phyloP scores from a whole-genome alignment of 2,888 invertebrate genomes.

The Desoria tigrina region DNA sequence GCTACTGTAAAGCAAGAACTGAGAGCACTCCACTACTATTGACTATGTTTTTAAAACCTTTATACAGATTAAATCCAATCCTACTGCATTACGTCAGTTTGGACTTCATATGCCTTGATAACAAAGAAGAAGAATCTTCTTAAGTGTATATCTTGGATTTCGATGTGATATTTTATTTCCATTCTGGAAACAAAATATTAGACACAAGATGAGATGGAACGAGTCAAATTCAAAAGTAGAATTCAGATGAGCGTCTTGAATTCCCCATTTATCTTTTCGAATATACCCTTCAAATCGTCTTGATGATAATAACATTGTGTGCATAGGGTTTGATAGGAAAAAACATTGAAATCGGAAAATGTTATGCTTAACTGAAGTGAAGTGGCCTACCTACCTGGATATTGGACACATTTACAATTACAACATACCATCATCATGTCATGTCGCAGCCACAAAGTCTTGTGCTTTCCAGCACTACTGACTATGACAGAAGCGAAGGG shows the following conservation, averaged over 20 bases:
- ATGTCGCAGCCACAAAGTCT: too few species aligned
- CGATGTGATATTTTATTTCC: not conserved
- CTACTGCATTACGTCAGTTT: too few species aligned
- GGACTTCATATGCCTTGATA: too few species aligned
- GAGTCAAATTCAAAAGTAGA: constrained; percentile 48
- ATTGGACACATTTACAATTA: not conserved
- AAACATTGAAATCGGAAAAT: not conserved
- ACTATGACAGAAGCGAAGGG: too few species aligned
- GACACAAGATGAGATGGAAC: constrained; percentile 35
- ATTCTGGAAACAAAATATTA: constrained; percentile 20
- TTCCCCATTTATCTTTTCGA: constrained; percentile 26
- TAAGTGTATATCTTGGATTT: too few species aligned
- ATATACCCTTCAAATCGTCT: not conserved
- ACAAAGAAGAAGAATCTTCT: too few species aligned
- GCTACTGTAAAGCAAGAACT: too few species aligned
- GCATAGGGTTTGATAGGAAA: not conserved
- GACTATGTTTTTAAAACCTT: too few species aligned
- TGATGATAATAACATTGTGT: not conserved
- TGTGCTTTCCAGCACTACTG: too few species aligned
- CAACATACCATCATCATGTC: too few species aligned
- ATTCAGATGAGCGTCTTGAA: constrained; percentile 51
- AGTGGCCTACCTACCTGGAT: constrained; percentile 1
- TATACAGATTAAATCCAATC: not conserved
- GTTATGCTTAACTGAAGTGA: not conserved
- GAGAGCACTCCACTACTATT: too few species aligned